Evolutionary conservation across 2,888 invertebrate species (phyloP).

Genomic region (Brachypalpus laphriformis): DNA sequence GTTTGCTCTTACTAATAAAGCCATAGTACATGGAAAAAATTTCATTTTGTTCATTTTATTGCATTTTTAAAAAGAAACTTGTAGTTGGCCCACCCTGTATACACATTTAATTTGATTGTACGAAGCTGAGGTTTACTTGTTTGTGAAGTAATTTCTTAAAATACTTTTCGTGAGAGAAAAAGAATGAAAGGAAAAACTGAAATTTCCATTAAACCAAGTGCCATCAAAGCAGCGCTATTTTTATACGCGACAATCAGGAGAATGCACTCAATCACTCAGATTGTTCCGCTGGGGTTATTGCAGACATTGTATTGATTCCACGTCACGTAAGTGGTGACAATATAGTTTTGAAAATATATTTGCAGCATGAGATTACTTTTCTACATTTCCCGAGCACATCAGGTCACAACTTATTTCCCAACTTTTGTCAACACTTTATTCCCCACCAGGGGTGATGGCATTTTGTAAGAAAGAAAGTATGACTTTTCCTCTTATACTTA

Average conservation of each 20-base stretch:
- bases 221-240: not conserved
- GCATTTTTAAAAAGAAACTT: too few relatives aligned
- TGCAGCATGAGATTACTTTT: too few relatives aligned
- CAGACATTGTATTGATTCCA: not conserved
- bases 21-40: too few relatives aligned
- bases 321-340: not conserved
- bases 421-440: too few relatives aligned
- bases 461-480: too few relatives aligned
- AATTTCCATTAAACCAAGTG: not conserved
- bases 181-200: not conserved
- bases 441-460: too few relatives aligned
- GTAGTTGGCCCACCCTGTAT: too few relatives aligned
- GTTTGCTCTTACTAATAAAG: too few relatives aligned
- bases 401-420: too few relatives aligned
- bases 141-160: not conserved
- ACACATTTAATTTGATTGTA: not conserved
- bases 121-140: not conserved
- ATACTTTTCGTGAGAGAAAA: not conserved
- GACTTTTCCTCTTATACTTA: too few relatives aligned
- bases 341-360: not conserved
- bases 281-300: not conserved
- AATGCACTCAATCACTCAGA: constrained; percentile 14
- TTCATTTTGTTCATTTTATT: too few relatives aligned
- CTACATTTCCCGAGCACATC: too few relatives aligned
- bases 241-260: not conserved